Base-by-base conservation (phyloP, 1,140 invertebrate genomes). In the Heliconius melpomene region DNA sequence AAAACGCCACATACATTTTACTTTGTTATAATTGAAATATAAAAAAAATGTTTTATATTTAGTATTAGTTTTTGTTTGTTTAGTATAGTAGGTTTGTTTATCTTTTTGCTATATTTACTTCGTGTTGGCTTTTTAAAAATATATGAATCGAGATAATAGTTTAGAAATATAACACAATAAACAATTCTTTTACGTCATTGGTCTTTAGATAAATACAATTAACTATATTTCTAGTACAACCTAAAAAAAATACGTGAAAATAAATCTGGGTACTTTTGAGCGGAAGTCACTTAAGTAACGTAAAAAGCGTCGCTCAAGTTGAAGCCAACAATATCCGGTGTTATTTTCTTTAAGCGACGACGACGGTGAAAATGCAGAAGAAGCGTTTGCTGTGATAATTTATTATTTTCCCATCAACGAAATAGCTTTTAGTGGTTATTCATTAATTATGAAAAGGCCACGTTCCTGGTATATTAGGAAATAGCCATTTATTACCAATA, bases 201-300 rank as follows among this genome's bases (percentile, higher is more conserved):
- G 16, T 66, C 9, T 13, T 66, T 60, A 23, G 57, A 60, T 23
- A n/a, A 26, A 23, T 23, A 13, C 26, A 2, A 66, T 26, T 16
- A 29, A 26, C 3, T 29, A 57, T 57, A 57, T 57, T 57, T 9
- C 23, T 23, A 57, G 2, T 57, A 23, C n/a, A 57, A 66, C 60
- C 13, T 6, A 66, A 9, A 66, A 66, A 29, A 23, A 66, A 26
- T 29, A 66, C 60, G 60, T 6, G 3, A 66, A 66, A 66, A n/a
- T 0, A 29, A 66, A 66, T 66, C 26, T 29, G 29, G 60, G 23
- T 11, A 26, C 26, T 60, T 75, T 75, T 52, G 60, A 75, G 16
- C 83, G 86, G 86, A 87, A 87, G 83, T 71, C 72, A 50, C 52
- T 77, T 87, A 83, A 84, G 86, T 80, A 80, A 87, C 81, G 82